phyloP scores from a whole-genome alignment of 2,797 vertebrate species.

The Lithobates pipiens region DNA sequence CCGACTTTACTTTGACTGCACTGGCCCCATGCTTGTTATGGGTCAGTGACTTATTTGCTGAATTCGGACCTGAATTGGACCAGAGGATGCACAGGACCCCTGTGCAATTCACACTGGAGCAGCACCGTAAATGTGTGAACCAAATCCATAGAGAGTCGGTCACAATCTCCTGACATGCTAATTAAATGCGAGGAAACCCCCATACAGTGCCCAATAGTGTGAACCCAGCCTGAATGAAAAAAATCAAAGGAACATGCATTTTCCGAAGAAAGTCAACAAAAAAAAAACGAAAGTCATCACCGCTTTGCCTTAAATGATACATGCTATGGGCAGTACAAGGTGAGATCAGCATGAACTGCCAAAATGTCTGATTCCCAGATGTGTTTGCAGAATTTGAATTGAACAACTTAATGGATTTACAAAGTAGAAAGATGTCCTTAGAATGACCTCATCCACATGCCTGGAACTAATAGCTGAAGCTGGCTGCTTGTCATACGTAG shows the following conservation, averaged over 20 bases:
- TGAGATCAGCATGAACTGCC: not conserved
- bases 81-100: no score
- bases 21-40: not conserved
- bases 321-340: not conserved
- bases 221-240: not conserved
- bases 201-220: no score
- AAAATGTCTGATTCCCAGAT: not conserved
- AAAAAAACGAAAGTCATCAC: no score
- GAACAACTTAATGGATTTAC: slow-evolving; percentile 35
- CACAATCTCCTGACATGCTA: no score
- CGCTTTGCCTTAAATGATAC: not conserved
- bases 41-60: not conserved
- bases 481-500: slow-evolving; percentile 24
- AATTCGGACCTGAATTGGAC: no score
- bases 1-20: no score
- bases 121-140: no score
- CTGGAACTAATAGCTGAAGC: slow-evolving; percentile 22
- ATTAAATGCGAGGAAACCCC: no score
- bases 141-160: no score
- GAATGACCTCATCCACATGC: slow-evolving; percentile 29
- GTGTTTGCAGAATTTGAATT: slow-evolving; percentile 13
- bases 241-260: not conserved
- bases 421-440: slow-evolving; percentile 34
- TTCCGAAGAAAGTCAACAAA: no score
- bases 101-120: no score